Base-by-base conservation (phyloP, 2,797 vertebrate genomes). In the Hydrocynus forskahlii region DNA sequence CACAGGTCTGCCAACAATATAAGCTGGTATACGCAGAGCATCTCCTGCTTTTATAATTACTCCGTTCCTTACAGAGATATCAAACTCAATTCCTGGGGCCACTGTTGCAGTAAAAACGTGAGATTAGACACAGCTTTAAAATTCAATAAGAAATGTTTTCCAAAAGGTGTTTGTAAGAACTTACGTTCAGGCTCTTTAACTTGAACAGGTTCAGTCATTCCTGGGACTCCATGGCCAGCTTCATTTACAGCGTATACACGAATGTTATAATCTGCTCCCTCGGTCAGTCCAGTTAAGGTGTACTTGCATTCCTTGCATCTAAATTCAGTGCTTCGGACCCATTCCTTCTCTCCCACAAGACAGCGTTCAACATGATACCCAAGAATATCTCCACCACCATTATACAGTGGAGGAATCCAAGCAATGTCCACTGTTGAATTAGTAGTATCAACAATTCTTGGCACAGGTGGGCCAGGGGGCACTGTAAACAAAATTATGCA, bases 311-410 rank as follows among this genome's bases (percentile, higher is more conserved):
- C 94, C 80, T 99, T 99, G 88, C 97, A 94, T 85, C 96, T 94
- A 87, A 95, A 97, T 76, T 97, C 97, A 63, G 97, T 99, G 90
- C 96, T 96, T 75, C 98, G 97, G 60, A 95, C 96, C 98, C 98
- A 99, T 50, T 98, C 94, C 40, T 97, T 98, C 83, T 96, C 92
- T 83, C 97, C 97, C 8, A 92, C 89, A 83, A 98, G 23, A 59
- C 87, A 88, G 60, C 81, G 75, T 89, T 99, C 97, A 4, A 99
- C 92, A 29, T 97, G 96, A 90, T 99, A 99, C 72, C 98, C 98
- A 59, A 93, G 90, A 88, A 99, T 98, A 76, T 98, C 97, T 83
- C 97, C 97, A 86, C 98, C 98, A n/a, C 98, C 98, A 8, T 97
- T 97, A 89, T 96, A 99, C 7, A 92, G 89, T 4, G 98, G 98